Conservation (phyloP, 2,113 vertebrate genomes). For the Elaphurus davidianus region DNA sequence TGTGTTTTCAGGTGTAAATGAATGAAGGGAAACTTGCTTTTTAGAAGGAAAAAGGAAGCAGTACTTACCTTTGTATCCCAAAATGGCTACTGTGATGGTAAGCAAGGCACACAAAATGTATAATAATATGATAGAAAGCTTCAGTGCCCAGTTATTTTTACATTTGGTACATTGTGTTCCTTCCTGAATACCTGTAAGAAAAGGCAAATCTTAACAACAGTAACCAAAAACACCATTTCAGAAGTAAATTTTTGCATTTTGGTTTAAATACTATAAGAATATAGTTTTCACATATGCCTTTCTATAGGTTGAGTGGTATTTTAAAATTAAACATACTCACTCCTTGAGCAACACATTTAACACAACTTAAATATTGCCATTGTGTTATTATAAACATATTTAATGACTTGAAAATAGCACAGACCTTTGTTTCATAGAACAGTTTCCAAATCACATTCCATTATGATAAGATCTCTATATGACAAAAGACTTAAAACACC, state of each 20-base stretch:
- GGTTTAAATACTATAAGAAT: not conserved
- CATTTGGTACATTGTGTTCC: conserved; percentile 96
- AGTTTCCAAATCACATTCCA: not conserved
- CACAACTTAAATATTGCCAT: not conserved
- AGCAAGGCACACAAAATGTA: conserved; percentile 94
- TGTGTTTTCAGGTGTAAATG: not conserved
- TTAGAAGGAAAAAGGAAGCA: not conserved
- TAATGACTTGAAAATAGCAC: conserved; percentile 12
- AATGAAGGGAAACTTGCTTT: not conserved
- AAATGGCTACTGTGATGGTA: conserved; percentile 93
- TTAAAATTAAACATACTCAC: conserved; percentile 15
- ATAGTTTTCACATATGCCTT: not conserved
- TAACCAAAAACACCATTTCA: not conserved
- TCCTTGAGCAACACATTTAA: not conserved
- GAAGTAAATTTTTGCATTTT: conserved; percentile 1
- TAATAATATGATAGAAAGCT: conserved; percentile 93
- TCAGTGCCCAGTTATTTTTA: conserved; percentile 97
- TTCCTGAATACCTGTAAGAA: conserved; percentile 95
- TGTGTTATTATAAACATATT: not conserved
- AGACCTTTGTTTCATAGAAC: not conserved
- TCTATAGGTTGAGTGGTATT: not conserved
- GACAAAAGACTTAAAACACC: conserved; percentile 7
- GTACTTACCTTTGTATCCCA: conserved; percentile 96
- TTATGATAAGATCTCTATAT: not conserved
- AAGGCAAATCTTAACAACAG: conserved; percentile 67